Evolutionary conservation across 2,113 vertebrate genomes (phyloP), one percentile per base, ranked within the genome.

Genomic region (Polyodon spathula): DNA sequence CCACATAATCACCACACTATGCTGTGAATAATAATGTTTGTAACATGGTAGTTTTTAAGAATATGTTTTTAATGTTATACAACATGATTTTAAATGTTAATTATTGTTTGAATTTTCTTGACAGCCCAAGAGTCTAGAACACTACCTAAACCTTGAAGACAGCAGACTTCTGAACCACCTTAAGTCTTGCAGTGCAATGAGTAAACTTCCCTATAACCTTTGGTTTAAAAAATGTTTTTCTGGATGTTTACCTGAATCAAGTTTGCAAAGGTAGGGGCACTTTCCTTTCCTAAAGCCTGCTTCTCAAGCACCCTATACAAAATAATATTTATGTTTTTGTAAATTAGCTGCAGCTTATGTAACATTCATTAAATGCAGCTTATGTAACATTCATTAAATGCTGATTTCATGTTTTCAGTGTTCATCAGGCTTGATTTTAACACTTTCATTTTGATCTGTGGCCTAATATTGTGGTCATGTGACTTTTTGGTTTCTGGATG

Each of bases 211-310:
- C 0, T 92, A 95, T 0, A 63, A 74, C 16, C 90, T 94, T 53
- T 99, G 96, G 96, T 99, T 99, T 76, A 82, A 79, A 54, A 88
- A 87, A 72, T 98, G 96, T 76, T 98, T 97, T 15, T 91, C 95
- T 0, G 93, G 95, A n/a, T 94, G 90, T 67, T 85, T 99, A 56
- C 95, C 93, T 0, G 93, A 97, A 58, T 92, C 90, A 66, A 99
- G 95, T 76, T 88, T 99, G 66, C 94, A 97, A 73, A 96, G 95
- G 96, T 88, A 71, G 78, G 82, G 69, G 41, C 15, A 46, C 14
- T 39, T 17, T 7, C 4, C 37, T 14, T 39, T 57, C 37, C 27
- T 8, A 7, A 39, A 57, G n/a, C 55, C 17, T 37, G 3, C 27
- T 27, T 27, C 27, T 57, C 12, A 12, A 40, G 37, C 12, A 40